A percentile compares a stretch with the other conserved stretches of the same genome.
Evolutionary conservation across 2,888 invertebrate species (phyloP).

Genomic region (Melangyna quadrimaculata): DNA sequence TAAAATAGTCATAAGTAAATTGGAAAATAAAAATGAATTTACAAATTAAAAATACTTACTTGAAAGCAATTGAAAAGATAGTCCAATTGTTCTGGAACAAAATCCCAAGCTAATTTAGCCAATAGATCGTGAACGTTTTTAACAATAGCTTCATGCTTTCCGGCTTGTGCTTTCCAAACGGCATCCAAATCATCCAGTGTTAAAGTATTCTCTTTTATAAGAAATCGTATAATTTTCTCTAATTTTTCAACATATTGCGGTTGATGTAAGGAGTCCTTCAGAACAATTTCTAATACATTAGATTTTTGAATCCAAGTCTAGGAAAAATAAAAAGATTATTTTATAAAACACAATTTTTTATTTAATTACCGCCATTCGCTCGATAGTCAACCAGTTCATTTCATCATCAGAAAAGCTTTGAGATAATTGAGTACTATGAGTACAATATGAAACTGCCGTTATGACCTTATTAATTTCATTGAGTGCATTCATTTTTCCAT

Average conservation of each 20-base stretch:
- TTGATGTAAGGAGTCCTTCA: slow-evolving; percentile 97
- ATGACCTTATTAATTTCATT: slow-evolving; percentile 99
- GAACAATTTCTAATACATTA: slow-evolving; percentile 95
- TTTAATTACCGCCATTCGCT: slow-evolving; percentile 93
- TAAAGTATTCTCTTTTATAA: slow-evolving; percentile 95
- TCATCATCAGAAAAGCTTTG: slow-evolving; percentile 88
- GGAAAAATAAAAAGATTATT: slow-evolving; percentile 74
- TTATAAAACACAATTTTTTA: not conserved
- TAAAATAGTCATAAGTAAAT: too few relatives aligned
- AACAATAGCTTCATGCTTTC: slow-evolving; percentile 98
- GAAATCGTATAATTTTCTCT: slow-evolving; percentile 97
- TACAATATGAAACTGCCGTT: slow-evolving; percentile 94
- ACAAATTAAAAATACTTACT: too few relatives aligned
- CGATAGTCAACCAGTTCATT: slow-evolving; percentile 95
- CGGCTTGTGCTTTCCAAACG: slow-evolving; percentile 98
- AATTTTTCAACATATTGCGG: slow-evolving; percentile 98
- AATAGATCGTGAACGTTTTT: slow-evolving; percentile 98
- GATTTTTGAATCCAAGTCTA: slow-evolving; percentile 98
- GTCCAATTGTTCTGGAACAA: slow-evolving; percentile 97
- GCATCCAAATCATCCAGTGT: slow-evolving; percentile 95
- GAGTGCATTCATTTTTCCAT: slow-evolving; percentile 99
- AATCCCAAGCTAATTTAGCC: slow-evolving; percentile 98
- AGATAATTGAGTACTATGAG: slow-evolving; percentile 85
- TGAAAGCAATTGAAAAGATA: slow-evolving; percentile 98
- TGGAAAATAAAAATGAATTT: too few relatives aligned